Evolutionary conservation across 2,888 invertebrate genomes (phyloP), one percentile per base, ranked within the genome.

Genomic region (Drosophila multiciliata): DNA sequence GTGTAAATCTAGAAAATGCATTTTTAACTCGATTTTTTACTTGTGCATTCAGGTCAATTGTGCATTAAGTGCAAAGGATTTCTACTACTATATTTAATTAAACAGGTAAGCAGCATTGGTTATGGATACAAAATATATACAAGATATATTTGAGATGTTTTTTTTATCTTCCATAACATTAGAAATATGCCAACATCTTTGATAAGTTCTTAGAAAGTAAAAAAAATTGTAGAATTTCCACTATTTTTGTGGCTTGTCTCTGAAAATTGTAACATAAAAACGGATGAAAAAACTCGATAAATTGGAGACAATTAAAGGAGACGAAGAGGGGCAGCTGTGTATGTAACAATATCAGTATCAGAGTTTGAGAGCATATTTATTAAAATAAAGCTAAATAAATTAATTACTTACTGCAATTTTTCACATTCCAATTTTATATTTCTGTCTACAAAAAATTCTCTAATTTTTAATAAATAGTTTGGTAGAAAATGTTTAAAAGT

Each of bases 1-100:
- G 54, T 8, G 45, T 40, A 58, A 59, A 52, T 35, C 69, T 50
- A 45, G 38, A n/a, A 61, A 68, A 61, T 69, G 71, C 45, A 58
- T 58, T 58, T 62, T 33, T 40, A 40, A 48, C 29, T 38, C 40
- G 3, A 48, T 52, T 17, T 32, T 26, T 42, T 62, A n/a, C 29
- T 23, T 20, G 9, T 23, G 3, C 2, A 11, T 35, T 35, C 29
- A 23, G 20, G 0, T 6, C 7, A 15, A 17, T 29, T 49, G 17
- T 26, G 55, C 12, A 55, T 55, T 26, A 38, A 8, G 4, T 35
- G n/a, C 8, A 29, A 17, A 11, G 7, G 8, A 4, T 8, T 2
- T 15, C 2, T 15, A 15, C 8, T 1, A 15, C 4, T 20, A 23
- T 15, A 23, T 15, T 45, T 23, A 45, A 15, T 45, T 15, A 23